Base-by-base conservation (phyloP, 2,113 vertebrate genomes). In the Cyprinodon brontotheroides region DNA sequence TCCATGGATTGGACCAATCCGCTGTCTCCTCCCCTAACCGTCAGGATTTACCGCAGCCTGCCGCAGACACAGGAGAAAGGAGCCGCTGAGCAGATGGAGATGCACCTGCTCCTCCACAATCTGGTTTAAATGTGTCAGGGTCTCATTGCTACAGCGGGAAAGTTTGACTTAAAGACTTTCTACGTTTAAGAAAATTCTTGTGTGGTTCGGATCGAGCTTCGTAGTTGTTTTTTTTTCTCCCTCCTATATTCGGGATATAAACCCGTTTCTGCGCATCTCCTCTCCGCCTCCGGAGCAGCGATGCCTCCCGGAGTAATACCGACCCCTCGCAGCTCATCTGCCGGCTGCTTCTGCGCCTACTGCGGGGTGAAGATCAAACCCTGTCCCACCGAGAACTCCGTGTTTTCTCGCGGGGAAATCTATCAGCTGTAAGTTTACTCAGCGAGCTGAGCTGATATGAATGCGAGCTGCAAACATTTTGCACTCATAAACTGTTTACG, bases 221-320 rank as follows among this genome's bases (percentile, higher is more conserved):
- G 43, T 59, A 64, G 72, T 61, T 66, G 45, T 50, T 40, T 9
- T 20, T 9, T 68, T 60, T 38, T 29, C 4, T 48, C 14, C 1
- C 61, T 29, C 2, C 63, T 40, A 48, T 37, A 17, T 0, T 40
- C 64, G 2, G 22, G 39, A 3, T 20, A 13, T 4, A 0, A 22
- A 61, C 20, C 47, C 60, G 61, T 60, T 63, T 45, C 48, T 39
- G 63, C 10, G 70, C 69, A 45, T 13, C 43, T 67, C 71, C 14
- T 1, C 4, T 15, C 67, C 22, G 80, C 57, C 65, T 17, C 69
- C 70, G n/a, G 40, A 74, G 61, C 87, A 84, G 80, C 83, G 64
- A 92, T 93, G 92, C 88, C 90, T 74, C 90, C 90, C 57, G 92
- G 88, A 48, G 87, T 90, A 9, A 87, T 83, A 61, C 72, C 82